A percentile compares a stretch with the other conserved stretches of the same genome.
phyloP scores from a whole-genome alignment of 2,113 vertebrate genomes.

The Amblyornis subalaris region DNA sequence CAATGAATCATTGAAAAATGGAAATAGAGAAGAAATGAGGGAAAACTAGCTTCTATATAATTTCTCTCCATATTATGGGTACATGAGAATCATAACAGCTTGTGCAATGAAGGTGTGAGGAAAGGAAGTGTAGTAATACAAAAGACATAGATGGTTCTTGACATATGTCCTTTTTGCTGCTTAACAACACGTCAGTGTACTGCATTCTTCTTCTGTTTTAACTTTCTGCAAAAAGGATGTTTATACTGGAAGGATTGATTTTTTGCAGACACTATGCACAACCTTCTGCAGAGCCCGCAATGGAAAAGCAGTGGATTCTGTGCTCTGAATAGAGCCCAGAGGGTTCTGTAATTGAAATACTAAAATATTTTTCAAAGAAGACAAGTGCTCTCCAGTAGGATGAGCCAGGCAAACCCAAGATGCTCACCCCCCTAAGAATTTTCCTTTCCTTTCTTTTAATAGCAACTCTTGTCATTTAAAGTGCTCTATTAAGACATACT shows the following conservation, averaged over 20 bases:
- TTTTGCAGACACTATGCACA: background rate
- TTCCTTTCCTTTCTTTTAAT: background rate
- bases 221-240: background rate
- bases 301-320: background rate
- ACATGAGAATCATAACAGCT: background rate
- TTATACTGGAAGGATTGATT: background rate
- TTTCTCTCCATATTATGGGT: background rate
- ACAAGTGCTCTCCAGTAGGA: background rate
- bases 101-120: background rate
- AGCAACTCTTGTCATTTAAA: background rate
- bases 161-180: constrained; percentile 37
- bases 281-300: background rate
- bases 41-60: background rate
- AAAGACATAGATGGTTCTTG: constrained; percentile 21
- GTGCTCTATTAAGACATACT: background rate
- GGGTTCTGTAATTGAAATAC: background rate
- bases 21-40: background rate
- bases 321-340: background rate
- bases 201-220: background rate
- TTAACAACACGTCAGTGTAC: constrained; percentile 21
- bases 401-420: background rate
- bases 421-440: background rate
- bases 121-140: background rate
- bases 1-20: background rate
- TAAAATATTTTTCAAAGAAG: background rate